Base-by-base conservation (phyloP, 2,113 vertebrate genomes). In the Pelecanoides urinatrix region DNA sequence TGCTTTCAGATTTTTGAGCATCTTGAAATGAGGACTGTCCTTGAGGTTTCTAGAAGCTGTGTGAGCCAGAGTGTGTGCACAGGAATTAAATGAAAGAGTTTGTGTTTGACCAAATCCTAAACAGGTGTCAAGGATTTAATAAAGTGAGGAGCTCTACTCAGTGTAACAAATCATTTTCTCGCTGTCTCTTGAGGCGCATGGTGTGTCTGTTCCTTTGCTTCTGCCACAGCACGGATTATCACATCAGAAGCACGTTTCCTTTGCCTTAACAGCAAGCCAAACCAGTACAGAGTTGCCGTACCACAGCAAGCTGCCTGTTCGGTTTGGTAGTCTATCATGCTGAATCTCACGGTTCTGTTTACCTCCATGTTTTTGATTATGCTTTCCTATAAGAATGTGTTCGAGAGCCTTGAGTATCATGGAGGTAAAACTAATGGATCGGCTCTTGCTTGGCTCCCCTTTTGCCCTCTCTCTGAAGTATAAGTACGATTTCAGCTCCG, bases 291-390 rank as follows among this genome's bases (percentile, higher is more conserved):
- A 58, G 13, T 5, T 73, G 76, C 55, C 0, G 1, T n/a, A 12
- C 29, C 27, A 5, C 29, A 23, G 4, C 38, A 36, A 27, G 45
- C 44, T 45, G n/a, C 40, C 27, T 8, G 11, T 38, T 34, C 7
- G 1, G 8, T 22, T 32, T 47, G 38, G 47, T 21, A 10, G 26
- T 14, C 52, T 63, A 1, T 71, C 32, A 9, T 2, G 3, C 38
- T 61, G 42, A 23, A 56, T 26, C 53, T 59, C 25, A 5, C 16
- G 17, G 13, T 19, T 45, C 70, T 4, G 1, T n/a, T 70, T 27
- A 16, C 30, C 58, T 49, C 62, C 2, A 0, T 40, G 27, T 25
- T 61, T 78, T 56, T 6, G 0, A 11, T 6, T 16, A 14, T 0
- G 0, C 38, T 78, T 56, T 52, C 44, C 49, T 38, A 10, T 6